Evolutionary conservation across 1,140 invertebrate species (phyloP), one percentile per base, ranked within the genome.

Genomic region (Elymnias hypermnestra): DNA sequence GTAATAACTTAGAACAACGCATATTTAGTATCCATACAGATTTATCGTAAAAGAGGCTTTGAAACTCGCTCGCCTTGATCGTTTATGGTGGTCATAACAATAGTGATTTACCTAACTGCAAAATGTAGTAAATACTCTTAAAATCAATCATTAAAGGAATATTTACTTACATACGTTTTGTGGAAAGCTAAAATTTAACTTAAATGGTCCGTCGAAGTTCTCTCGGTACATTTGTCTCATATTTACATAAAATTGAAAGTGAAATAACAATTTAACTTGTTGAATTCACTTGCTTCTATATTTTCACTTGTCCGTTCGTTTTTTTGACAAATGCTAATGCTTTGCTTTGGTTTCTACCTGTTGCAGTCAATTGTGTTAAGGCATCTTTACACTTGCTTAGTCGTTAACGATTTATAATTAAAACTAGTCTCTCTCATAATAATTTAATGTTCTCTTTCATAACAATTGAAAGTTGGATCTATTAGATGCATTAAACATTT

Each of bases 161-260:
- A 18, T n/a, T 17, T 3, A 39, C 25, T 39, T 25, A 39, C 37
- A 25, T 13, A 39, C 37, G 5, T 8, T 35, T 7, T 5, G n/a
- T 21, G 26, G 9, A 13, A 29, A 9, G 6, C 4, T 9, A n/a
- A 1, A 26, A n/a, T 26, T 26, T 9, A 9, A 9, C 7, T 5
- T 2, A 6, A 29, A 13, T 12, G 1, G 7, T 29, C 15, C 8
- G 15, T 15, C 21, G 17, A 12, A 29, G 5, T 5, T 31, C 19
- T 35, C 14, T n/a, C 14, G 23, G 39, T 40, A 9, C 25, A 33
- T 29, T 40, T 23, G 19, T 23, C 38, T 21, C 21, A 17, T 49
- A 49, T 49, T 49, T 49, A 36, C 38, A 41, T 49, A 49, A 36
- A 35, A 36, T 36, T 22, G 46, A 49, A 49, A 41, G 29, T 31